Evolutionary conservation across 2,797 vertebrate species (phyloP).

Genomic region (Poecilia picta): DNA sequence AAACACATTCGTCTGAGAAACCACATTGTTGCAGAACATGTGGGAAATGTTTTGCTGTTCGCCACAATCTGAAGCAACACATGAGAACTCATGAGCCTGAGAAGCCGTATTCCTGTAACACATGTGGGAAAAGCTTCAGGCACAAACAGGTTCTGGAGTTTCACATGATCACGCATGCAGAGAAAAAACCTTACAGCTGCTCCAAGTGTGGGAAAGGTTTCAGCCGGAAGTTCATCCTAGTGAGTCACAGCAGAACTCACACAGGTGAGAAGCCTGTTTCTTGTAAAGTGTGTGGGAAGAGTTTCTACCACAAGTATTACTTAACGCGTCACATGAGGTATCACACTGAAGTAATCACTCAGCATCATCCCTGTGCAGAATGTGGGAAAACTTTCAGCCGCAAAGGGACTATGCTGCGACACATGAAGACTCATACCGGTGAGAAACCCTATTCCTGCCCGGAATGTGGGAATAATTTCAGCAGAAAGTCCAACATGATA

Average conservation of each 20-base stretch:
- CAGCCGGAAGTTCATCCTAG: neutral
- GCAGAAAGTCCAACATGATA: neutral
- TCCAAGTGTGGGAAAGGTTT: neutral
- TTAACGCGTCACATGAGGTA: neutral
- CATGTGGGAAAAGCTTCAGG: neutral
- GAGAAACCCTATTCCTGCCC: neutral
- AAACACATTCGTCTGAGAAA: neutral
- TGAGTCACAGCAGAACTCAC: neutral
- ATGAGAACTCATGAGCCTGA: neutral
- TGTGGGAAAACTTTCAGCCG: neutral
- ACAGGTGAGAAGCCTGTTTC: neutral
- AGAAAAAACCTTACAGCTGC: neutral
- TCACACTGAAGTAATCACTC: neutral
- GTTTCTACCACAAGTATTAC: neutral
- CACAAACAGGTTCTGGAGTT: neutral
- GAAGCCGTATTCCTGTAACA: neutral
- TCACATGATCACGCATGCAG: neutral
- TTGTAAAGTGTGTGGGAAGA: neutral
- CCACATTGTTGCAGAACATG: neutral
- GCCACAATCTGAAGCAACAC: neutral
- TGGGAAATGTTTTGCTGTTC: neutral
- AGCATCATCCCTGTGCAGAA: neutral
- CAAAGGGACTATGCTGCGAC: neutral
- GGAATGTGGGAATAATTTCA: neutral
- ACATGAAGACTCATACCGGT: neutral